Base-by-base conservation (phyloP, 2,113 vertebrate genomes). In the Myxocyprinus asiaticus region DNA sequence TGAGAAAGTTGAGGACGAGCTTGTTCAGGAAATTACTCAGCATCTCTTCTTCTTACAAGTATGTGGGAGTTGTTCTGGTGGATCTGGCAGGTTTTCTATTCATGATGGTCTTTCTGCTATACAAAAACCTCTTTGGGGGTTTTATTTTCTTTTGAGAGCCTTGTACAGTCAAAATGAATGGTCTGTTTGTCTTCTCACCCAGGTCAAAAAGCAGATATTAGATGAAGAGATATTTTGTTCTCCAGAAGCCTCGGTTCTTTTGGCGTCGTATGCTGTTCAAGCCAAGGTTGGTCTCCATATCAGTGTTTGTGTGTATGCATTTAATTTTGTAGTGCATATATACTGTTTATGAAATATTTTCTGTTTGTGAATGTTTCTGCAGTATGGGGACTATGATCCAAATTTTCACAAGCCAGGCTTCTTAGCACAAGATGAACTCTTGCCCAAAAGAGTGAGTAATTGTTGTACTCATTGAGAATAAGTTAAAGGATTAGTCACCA, bases 11-110 rank as follows among this genome's bases (percentile, higher is more conserved):
- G 95, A 97, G 87, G 95, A 97, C 48, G 96, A 98, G 76, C 91
- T 98, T 5, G 92, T 98, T 56, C 96, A 98, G 90, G 96, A 98
- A 89, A 96, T 98, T 68, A 98, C 96, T 6, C 96, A 97, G 82
- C 96, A 98, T 83, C 95, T 98, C 67, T 98, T 98, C 88, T 98
- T 98, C 83, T 94, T 98, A 88, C 96, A 98, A 95, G 96, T 97
- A 78, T 81, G 67, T 3, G 43, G 5, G 62, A 50, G 50, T 62
- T 53, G 47, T 62, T 42, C 11, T 42, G 48, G 17, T 51, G 53
- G 14, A 56, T 55, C 11, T 14, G 50, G 12, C 62, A 43, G n/a
- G n/a, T 15, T 77, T 22, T 33, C 75, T 56, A 12, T 58, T 53
- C 22, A 14, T 55, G 9, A 42, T 42, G 50, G 11, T 69, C 56